Percentiles rank a stretch among this genome's conserved stretches.
Conservation (phyloP, 2,113 vertebrate genomes). For the Ammodramus savannarum region DNA sequence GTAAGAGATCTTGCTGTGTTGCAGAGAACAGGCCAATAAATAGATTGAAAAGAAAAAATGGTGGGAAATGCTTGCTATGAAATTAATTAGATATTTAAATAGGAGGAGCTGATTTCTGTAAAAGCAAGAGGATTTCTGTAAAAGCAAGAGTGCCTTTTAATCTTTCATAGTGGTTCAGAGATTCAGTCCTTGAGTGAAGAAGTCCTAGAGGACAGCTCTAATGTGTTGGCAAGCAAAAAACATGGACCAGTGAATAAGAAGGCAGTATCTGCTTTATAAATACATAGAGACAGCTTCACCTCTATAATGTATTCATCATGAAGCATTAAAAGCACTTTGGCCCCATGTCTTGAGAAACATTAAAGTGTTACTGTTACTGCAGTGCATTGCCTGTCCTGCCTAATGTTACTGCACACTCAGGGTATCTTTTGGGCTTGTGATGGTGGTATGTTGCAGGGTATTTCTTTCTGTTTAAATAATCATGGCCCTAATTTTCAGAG, state of each 20-base stretch:
- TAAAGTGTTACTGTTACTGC: background rate
- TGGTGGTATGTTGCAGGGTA: background rate
- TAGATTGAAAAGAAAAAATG: background rate
- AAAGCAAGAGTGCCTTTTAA: background rate
- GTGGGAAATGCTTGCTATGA: background rate
- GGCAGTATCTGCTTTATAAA: background rate
- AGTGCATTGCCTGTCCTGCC: background rate
- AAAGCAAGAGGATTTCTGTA: slow-evolving; percentile 1
- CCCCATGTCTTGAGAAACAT: background rate
- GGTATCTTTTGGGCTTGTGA: background rate
- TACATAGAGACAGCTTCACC: background rate
- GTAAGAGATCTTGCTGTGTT: background rate
- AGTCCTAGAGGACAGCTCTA: background rate
- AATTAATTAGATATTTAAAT: slow-evolving; percentile 13
- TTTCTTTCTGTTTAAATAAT: background rate
- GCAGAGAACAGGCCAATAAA: background rate
- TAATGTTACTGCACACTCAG: background rate
- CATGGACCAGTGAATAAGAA: background rate
- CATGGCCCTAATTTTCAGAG: background rate
- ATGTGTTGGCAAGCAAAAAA: background rate
- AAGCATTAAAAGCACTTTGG: background rate
- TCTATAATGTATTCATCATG: background rate
- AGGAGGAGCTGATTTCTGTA: background rate
- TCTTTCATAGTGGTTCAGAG: background rate
- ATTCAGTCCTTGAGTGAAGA: background rate